Evolutionary conservation across 2,888 invertebrate species (phyloP).

Genomic region (Seira ritae): DNA sequence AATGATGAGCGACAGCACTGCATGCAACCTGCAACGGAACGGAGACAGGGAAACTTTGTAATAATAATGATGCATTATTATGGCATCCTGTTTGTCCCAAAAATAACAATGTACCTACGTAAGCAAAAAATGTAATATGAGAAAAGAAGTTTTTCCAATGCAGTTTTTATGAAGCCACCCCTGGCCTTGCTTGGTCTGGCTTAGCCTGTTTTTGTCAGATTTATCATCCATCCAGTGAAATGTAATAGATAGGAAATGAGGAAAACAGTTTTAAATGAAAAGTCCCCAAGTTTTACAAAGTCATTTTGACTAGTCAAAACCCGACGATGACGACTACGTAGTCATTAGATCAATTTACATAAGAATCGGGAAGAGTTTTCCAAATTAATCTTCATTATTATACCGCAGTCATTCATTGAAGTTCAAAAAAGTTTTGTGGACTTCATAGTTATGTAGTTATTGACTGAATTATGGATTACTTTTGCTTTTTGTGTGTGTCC

Average conservation of each 20-base stretch:
- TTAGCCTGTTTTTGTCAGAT: constrained; percentile 14
- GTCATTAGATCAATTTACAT: too few species aligned
- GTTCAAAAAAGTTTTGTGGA: too few species aligned
- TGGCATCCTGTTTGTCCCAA: neutral
- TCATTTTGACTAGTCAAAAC: too few species aligned
- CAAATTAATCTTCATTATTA: neutral
- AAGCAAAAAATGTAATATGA: neutral
- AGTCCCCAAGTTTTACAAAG: neutral
- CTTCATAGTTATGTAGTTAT: too few species aligned
- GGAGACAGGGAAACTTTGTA: neutral
- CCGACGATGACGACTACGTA: too few species aligned
- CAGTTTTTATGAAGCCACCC: neutral
- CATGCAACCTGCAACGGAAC: neutral
- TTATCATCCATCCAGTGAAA: neutral
- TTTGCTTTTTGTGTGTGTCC: too few species aligned
- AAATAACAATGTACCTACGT: neutral
- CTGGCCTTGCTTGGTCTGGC: too few species aligned
- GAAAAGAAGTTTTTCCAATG: neutral
- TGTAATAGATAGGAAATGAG: neutral
- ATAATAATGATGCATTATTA: constrained; percentile 12
- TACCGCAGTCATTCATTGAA: too few species aligned
- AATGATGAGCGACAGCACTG: constrained; percentile 21
- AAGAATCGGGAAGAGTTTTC: neutral
- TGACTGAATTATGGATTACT: too few species aligned
- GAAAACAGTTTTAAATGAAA: too few species aligned